A percentile compares a stretch with the other conserved stretches of the same genome.
phyloP scores from a whole-genome alignment of 2,888 invertebrate genomes.

The Tachina grossa region DNA sequence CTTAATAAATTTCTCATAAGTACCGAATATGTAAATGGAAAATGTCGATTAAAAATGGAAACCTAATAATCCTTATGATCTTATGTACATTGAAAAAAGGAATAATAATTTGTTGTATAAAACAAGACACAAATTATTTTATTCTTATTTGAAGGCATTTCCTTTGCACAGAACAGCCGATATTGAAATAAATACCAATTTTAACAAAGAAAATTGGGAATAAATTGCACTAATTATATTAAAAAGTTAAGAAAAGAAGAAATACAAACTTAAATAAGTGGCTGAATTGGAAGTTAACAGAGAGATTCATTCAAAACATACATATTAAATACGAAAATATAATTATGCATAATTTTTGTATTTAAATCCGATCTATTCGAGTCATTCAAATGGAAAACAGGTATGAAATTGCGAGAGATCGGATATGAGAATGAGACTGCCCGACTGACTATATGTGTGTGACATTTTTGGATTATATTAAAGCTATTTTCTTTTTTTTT shows the following conservation, averaged over 20 bases:
- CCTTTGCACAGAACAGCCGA: slow-evolving; percentile 31
- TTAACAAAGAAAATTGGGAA: slow-evolving; percentile 51
- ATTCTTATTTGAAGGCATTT: slow-evolving; percentile 44
- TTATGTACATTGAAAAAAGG: slow-evolving; percentile 44
- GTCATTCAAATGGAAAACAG: background rate
- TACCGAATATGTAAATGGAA: slow-evolving; percentile 41
- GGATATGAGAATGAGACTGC: slow-evolving; percentile 9
- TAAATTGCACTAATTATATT: slow-evolving; percentile 66
- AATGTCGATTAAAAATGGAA: slow-evolving; percentile 31
- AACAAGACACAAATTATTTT: slow-evolving; percentile 16
- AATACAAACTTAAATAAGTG: slow-evolving; percentile 23
- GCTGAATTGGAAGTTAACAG: slow-evolving; percentile 31
- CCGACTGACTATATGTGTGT: slow-evolving; percentile 28
- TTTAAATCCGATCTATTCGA: slow-evolving; percentile 19
- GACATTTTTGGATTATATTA: slow-evolving; percentile 57
- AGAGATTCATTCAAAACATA: slow-evolving; percentile 67
- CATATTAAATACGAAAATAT: slow-evolving; percentile 51
- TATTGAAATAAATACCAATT: slow-evolving; percentile 31
- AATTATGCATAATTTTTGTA: slow-evolving; percentile 5
- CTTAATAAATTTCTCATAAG: slow-evolving; percentile 57
- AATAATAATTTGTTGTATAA: slow-evolving; percentile 15
- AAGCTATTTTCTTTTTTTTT: slow-evolving; percentile 46
- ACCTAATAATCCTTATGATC: slow-evolving; percentile 54
- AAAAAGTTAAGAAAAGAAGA: slow-evolving; percentile 21
- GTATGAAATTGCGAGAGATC: slow-evolving; percentile 5